Base-by-base conservation (phyloP, 2,113 vertebrate species). In the Kobus ellipsiprymnus region DNA sequence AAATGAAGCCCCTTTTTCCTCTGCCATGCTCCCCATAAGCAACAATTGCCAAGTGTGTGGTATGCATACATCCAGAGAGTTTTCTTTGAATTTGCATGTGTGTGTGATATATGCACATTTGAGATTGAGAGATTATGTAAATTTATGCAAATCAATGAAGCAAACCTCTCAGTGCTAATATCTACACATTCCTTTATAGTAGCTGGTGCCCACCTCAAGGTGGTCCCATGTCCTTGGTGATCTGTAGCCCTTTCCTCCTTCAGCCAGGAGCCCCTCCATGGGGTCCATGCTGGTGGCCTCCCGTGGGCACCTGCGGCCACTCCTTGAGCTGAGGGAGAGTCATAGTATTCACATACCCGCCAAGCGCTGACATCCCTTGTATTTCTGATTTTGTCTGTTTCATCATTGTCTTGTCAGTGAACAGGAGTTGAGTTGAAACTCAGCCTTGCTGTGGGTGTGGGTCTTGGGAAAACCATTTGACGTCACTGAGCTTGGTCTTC, bases 311-410 rank as follows among this genome's bases (percentile, higher is more conserved):
- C 36, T 44, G 27, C 1, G 5, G 59, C 40, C 3, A 15, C 90
- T 50, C 25, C 44, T 71, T 1, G 7, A 74, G 78, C 92, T 6
- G 36, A 55, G 57, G 57, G 71, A 30, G 62, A 91, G 52, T 48
- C 2, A 3, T 4, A 23, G 52, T 40, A 17, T 50, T 55, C 40
- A 23, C 1, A 1, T 30, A 7, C 74, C 11, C 4, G 0, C 12
- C 11, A 0, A 29, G 67, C 2, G 4, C 83, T 36, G 57, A 33
- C 6, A 1, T 60, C 46, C 57, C 40, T 44, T 57, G 57, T 0
- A 1, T 59, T 90, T 84, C 93, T 62, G 33, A 13, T 52, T 92
- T 78, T 59, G 60, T 25, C 27, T n/a, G 1, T 89, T 87, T 81
- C 23, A 4, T 44, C 7, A 3, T 12, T 0, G 3, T 95, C 92